Base-by-base conservation (phyloP, 2,113 vertebrate species). In the Shinisaurus crocodilurus region DNA sequence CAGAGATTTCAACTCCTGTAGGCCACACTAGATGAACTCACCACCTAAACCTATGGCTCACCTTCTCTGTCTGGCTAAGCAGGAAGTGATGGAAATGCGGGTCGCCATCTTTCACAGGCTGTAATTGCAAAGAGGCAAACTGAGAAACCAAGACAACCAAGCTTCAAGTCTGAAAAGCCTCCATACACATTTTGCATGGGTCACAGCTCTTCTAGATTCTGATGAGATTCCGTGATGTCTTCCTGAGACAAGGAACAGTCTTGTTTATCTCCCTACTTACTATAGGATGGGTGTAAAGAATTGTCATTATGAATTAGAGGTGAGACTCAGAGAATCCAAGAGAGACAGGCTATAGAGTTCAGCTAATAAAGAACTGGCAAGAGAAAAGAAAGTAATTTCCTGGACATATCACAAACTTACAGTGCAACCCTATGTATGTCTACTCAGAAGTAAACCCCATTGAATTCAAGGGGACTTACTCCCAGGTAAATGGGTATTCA, bases 61-160 rank as follows among this genome's bases (percentile, higher is more conserved):
- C 99, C 99, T 99, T 99, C 96, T 99, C 99, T 82, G 99, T 98
- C 96, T 99, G 99, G 97, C 98, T 99, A 95, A 99, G 98, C 92
- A 99, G 98, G 95, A 99, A 99, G 97, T 99, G 99, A 96, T 99
- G 98, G 83, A 99, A 99, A 96, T 99, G 98, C 92, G 99, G 98
- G 96, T 99, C 99, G 79, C 95, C 97, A 89, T 99, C 98, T 97
- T 98, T 99, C 95, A 99, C 98, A 87, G 98, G 98, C 99, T 99
- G 97, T 91, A 98, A 98, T 90, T 91, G 96, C 95, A 98, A 80
- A 97, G 93, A 82, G 34, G 95, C 60, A 95, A 57, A 91, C 86
- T 96, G 89, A 96, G 83, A 94, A 96, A 84, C 70, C 81, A 76
- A 34, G 50, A n/a, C 37, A 83, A 74, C 40, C 54, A 89, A 43